A percentile compares a stretch with the other conserved stretches of the same genome.
Evolutionary conservation across 2,888 invertebrate species (phyloP).

Genomic region (Amphimallon solstitiale): DNA sequence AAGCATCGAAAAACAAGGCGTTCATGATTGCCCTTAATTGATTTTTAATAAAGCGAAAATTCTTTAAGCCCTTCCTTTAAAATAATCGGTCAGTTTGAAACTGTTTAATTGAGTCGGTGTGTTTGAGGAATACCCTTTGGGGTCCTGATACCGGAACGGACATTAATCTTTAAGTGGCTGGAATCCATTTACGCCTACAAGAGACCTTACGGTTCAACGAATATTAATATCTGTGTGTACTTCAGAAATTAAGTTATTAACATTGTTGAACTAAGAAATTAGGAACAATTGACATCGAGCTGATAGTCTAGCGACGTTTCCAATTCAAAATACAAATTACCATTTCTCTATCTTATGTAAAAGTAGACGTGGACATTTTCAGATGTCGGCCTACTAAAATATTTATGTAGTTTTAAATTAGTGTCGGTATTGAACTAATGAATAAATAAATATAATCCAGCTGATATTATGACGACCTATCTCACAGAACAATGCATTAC

Average conservation of each 20-base stretch:
- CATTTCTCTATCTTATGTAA: not conserved
- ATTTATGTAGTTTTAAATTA: constrained; percentile 16
- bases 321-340: constrained; percentile 3
- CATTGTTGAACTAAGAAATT: constrained; percentile 20
- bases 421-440: not conserved
- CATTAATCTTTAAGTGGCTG: constrained; percentile 22
- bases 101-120: constrained; percentile 5
- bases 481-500: constrained; percentile 27
- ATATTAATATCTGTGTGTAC: constrained; percentile 21
- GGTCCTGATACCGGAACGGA: constrained; percentile 12
- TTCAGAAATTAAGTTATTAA: constrained; percentile 31
- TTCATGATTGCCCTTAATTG: not conserved
- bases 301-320: constrained; percentile 1
- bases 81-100: not conserved
- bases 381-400: constrained; percentile 19
- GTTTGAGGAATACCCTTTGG: constrained; percentile 14
- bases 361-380: constrained; percentile 1
- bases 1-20: too few relatives aligned
- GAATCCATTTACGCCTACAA: constrained; percentile 21
- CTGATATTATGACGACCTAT: constrained; percentile 15
- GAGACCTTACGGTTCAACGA: constrained; percentile 16
- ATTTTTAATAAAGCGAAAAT: not conserved
- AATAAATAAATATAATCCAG: constrained; percentile 14
- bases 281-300: constrained; percentile 5
- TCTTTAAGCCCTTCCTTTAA: not conserved